Evolutionary conservation across 1,140 invertebrate species (phyloP).

Genomic region (Euwallacea similis): DNA sequence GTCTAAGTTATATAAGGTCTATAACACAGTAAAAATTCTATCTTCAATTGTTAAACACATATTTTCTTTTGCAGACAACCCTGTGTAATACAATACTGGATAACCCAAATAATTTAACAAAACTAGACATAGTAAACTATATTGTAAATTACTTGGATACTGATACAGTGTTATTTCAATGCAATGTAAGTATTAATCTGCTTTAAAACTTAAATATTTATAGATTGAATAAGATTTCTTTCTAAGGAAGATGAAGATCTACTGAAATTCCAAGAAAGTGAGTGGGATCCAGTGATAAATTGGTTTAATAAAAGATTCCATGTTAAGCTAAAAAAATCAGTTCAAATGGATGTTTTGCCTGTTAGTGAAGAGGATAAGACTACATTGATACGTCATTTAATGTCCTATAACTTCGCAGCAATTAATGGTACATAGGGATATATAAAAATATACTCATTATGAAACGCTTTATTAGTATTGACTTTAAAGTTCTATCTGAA

Average conservation of each 20-base stretch:
- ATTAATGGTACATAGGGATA: conserved; percentile 67
- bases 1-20: neutral
- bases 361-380: conserved; percentile 68
- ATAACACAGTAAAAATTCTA: neutral
- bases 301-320: conserved; percentile 85
- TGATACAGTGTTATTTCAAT: conserved; percentile 83
- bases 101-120: conserved; percentile 82
- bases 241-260: conserved; percentile 72
- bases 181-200: conserved; percentile 61
- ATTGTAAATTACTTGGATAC: conserved; percentile 83
- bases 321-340: conserved; percentile 72
- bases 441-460: neutral
- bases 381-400: conserved; percentile 69
- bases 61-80: conserved; percentile 65
- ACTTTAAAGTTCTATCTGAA: neutral
- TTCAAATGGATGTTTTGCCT: conserved; percentile 66
- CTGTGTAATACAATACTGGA: conserved; percentile 88
- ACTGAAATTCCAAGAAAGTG: conserved; percentile 70
- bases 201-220: neutral
- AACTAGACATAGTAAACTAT: conserved; percentile 74
- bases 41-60: neutral
- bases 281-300: conserved; percentile 86
- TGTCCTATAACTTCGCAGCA: conserved; percentile 76
- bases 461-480: neutral
- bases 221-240: conserved; percentile 1